phyloP scores from a whole-genome alignment of 2,797 vertebrate genomes.

The Peromyscus eremicus region DNA sequence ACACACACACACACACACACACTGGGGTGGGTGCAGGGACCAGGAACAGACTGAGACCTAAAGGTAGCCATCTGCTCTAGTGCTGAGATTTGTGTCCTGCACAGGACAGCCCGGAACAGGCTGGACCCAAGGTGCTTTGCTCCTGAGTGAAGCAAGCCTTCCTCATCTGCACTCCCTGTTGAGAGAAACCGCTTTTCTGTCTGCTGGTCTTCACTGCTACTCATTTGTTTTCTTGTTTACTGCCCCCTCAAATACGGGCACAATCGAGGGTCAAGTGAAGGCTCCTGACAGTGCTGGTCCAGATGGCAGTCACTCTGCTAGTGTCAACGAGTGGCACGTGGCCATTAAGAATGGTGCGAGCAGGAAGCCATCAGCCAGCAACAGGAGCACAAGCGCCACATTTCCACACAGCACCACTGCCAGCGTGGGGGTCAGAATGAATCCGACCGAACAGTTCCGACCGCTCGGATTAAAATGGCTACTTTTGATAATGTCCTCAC shows the following conservation, averaged over 20 bases:
- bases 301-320: constrained; percentile 69
- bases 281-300: constrained; percentile 50
- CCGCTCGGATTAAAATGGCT: constrained; percentile 40
- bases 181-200: constrained; percentile 25
- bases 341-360: constrained; percentile 64
- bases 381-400: not conserved
- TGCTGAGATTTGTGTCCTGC: not conserved
- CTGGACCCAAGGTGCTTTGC: not conserved
- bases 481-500: constrained; percentile 45
- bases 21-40: not conserved
- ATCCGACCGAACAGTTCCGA: constrained; percentile 2
- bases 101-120: not conserved
- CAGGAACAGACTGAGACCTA: not conserved
- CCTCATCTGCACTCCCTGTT: not conserved
- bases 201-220: not conserved
- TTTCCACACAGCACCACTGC: constrained; percentile 1
- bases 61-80: not conserved
- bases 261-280: constrained; percentile 19
- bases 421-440: not conserved
- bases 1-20: not conserved
- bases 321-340: constrained; percentile 52
- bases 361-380: constrained; percentile 51
- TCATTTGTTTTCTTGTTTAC: constrained; percentile 39
- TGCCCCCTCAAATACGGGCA: not conserved
- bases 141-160: not conserved